Evolutionary conservation across 1,140 invertebrate species (phyloP).

Genomic region (Aphelenchoides fujianensis): DNA sequence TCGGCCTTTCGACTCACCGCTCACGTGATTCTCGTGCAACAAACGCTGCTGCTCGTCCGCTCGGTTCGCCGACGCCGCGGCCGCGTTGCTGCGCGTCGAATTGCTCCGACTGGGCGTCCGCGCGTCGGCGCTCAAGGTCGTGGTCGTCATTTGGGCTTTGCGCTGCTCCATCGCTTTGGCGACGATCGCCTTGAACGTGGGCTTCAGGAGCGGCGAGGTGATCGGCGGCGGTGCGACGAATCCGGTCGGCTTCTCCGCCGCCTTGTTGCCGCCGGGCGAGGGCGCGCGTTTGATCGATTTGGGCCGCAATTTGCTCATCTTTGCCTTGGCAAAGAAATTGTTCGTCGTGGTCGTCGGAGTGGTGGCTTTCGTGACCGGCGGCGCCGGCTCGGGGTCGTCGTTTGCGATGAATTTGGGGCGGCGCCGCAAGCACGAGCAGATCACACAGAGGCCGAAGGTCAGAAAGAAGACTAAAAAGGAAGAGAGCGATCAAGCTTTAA

Average conservation of each 20-base stretch:
- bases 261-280: conserved; percentile 4
- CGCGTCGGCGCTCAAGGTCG: not conserved
- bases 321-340: not conserved
- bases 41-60: not conserved
- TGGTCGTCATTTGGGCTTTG: not conserved
- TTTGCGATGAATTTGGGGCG: conserved; percentile 7
- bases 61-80: conserved; percentile 1
- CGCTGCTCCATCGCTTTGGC: conserved; percentile 23
- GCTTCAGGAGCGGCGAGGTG: conserved; percentile 11
- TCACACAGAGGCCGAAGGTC: conserved; percentile 20
- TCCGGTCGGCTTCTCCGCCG: not conserved
- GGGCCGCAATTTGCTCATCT: conserved; percentile 5
- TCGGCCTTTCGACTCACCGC: conserved; percentile 12
- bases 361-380: not conserved
- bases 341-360: conserved; percentile 5
- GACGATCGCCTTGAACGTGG: conserved; percentile 20
- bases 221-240: conserved; percentile 4
- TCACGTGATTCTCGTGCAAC: not conserved
- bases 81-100: not conserved
- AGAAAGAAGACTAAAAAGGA: conserved; percentile 19
- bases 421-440: conserved; percentile 12
- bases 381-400: conserved; percentile 3
- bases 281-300: conserved; percentile 15
- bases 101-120: not conserved
- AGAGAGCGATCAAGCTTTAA: too few species aligned